Evolutionary conservation across 2,113 vertebrate species (phyloP), one percentile per base, ranked within the genome.

Genomic region (Seriola rivoliana): DNA sequence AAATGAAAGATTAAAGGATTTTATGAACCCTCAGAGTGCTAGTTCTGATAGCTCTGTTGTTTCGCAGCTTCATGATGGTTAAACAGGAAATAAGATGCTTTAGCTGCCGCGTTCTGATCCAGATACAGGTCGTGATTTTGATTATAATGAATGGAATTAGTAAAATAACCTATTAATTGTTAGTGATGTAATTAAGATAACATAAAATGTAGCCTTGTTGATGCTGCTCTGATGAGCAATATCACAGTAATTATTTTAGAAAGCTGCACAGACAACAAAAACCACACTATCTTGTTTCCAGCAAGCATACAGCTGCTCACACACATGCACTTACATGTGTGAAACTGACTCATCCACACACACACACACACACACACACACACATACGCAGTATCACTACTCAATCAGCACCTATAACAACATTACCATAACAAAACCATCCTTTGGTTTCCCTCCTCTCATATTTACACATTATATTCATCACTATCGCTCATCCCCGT

Each of bases 381-480:
- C 57, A 65, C 68, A 64, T 60, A 46, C 38, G 42, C 73, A 70
- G 16, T 94, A 95, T 95, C 93, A 88, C 79, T 71, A 85, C 86
- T 93, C 90, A 85, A 91, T 95, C 94, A 89, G 80, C 91, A 91
- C 92, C 92, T 92, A 94, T 92, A 94, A 93, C 91, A 59, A 5
- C 78, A 94, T 95, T 94, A 94, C 64, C 94, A 95, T 95, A 88
- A 95, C 94, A 95, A 96, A 94, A 93, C 80, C 82, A 64, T 76
- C 88, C 91, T 91, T 89, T 92, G 88, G 86, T 93, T 87, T 82
- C 74, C 67, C 82, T 87, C 71, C 74, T 81, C 92, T 94, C 92
- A 93, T 95, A 95, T 95, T 95, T 94, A 93, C 93, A 90, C 94
- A 88, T 92, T 92, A 94, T 93, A 95, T 95, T 95, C 93, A 95